Evolutionary conservation across 2,113 vertebrate species (phyloP), one percentile per base, ranked within the genome.

Genomic region (Canis aureus): DNA sequence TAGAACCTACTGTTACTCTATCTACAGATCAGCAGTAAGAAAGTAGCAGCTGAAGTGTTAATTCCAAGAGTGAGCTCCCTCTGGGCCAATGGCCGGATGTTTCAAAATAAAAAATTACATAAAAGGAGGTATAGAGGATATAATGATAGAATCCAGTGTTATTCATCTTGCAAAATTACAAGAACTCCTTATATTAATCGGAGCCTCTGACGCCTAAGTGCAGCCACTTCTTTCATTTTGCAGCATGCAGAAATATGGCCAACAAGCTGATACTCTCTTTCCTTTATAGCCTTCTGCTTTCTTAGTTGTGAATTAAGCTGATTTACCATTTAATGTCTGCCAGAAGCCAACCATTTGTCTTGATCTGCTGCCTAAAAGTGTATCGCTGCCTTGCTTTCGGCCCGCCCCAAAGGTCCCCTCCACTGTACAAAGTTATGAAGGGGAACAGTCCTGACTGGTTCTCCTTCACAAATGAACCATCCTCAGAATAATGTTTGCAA

Each of bases 261-360:
- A 91, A 89, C 27, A 80, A 92, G 84, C 93, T 95, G 73, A 95
- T 85, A 89, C 32, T 89, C 43, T 80, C 20, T 97, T 93, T 79
- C 29, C 35, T 88, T 95, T 89, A 74, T 73, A 91, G 78, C 62
- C 43, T 85, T 94, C 60, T 60, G 66, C 64, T 97, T 92, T 96
- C 80, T 96, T 96, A 89, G 32, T 88, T 96, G 81, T 95, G 91
- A 95, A 95, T 97, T 5, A 2, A 85, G 85, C 59, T 98, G 96
- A 98, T 98, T 98, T 98, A 76, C 76, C 94, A 95, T 94, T 98
- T 95, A 93, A 53, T 81, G 91, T 92, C 81, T 3, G 1, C 96
- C 95, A 97, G 97, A 2, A 92, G n/a, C 93, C 80, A 95, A 74
- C 51, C 53, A 73, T 97, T 88, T 89, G 80, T 89, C 55, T 83